A percentile compares a stretch with the other conserved stretches of the same genome.
These are phyloP conservation scores for Apodemus sylvaticus DNA, from an alignment of 2,113 vertebrate species.

Conservation along the genomic window DNA sequence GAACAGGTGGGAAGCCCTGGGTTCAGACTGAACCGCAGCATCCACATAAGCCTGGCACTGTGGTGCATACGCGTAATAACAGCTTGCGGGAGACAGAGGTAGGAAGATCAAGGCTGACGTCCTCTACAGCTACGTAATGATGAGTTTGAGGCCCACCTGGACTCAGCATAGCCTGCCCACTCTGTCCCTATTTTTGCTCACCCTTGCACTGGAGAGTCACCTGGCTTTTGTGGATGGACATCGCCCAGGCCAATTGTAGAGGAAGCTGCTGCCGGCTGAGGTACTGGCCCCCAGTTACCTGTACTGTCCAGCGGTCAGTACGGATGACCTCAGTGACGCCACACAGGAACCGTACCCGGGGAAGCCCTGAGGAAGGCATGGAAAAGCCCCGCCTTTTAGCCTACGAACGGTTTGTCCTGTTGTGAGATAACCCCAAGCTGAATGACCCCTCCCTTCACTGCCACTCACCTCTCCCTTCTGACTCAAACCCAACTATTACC, in stretches of 20 bases:
- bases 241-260: conserved; percentile 97
- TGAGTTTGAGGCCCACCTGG: not conserved
- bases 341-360: conserved; percentile 93
- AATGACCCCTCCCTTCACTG: not conserved
- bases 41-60: not conserved
- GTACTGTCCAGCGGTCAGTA: conserved; percentile 93
- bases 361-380: conserved; percentile 85
- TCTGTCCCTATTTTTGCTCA: not conserved
- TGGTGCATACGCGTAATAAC: not conserved
- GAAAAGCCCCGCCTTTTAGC: not conserved
- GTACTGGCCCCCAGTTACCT: conserved; percentile 88
- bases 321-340: conserved; percentile 91
- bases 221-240: conserved; percentile 99
- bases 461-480: conserved; percentile 88
- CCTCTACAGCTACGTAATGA: not conserved
- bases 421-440: not conserved
- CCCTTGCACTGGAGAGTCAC: conserved; percentile 80
- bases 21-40: not conserved
- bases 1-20: too few relatives aligned
- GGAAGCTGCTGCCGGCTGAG: conserved; percentile 95
- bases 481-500: conserved; percentile 92
- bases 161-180: not conserved
- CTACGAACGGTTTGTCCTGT: not conserved
- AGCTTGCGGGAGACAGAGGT: not conserved
- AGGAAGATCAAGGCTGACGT: not conserved